A percentile compares a stretch with the other conserved stretches of the same genome.
Conservation (phyloP, 2,113 vertebrate species). For the Leucoraja erinaceus region DNA sequence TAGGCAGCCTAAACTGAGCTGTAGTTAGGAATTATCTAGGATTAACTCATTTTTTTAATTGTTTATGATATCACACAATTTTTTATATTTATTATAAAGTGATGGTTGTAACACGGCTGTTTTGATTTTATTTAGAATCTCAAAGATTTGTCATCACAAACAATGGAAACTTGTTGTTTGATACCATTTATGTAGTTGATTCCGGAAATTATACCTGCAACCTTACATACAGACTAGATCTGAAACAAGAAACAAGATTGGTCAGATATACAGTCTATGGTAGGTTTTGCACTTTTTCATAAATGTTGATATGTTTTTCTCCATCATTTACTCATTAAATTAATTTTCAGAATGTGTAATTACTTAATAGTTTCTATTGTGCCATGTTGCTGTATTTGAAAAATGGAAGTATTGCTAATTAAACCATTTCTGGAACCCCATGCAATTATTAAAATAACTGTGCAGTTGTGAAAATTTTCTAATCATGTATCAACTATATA, state of each 20-base stretch:
- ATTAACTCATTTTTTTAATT: neutral
- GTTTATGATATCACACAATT: neutral
- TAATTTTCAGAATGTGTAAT: neutral
- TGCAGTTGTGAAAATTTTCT: neutral
- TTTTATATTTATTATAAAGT: neutral
- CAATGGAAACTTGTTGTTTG: slow-evolving; percentile 34
- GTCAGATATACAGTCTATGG: slow-evolving; percentile 33
- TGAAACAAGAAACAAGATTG: neutral
- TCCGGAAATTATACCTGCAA: slow-evolving; percentile 37
- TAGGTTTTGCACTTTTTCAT: slow-evolving; percentile 3
- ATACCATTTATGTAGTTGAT: slow-evolving; percentile 35
- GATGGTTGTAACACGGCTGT: neutral
- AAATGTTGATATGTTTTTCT: neutral
- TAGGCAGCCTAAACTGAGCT: neutral
- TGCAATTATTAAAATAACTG: neutral
- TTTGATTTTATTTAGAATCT: slow-evolving; percentile 32
- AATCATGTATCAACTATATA: neutral
- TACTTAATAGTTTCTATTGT: neutral
- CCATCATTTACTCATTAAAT: neutral
- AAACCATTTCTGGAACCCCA: neutral
- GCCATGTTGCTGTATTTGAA: neutral
- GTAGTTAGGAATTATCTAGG: neutral
- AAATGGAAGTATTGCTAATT: neutral
- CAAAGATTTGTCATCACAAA: slow-evolving; percentile 28
- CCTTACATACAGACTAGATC: neutral